Evolutionary conservation across 2,797 vertebrate species (phyloP), one percentile per base, ranked within the genome.

Genomic region (Ataeniobius toweri): DNA sequence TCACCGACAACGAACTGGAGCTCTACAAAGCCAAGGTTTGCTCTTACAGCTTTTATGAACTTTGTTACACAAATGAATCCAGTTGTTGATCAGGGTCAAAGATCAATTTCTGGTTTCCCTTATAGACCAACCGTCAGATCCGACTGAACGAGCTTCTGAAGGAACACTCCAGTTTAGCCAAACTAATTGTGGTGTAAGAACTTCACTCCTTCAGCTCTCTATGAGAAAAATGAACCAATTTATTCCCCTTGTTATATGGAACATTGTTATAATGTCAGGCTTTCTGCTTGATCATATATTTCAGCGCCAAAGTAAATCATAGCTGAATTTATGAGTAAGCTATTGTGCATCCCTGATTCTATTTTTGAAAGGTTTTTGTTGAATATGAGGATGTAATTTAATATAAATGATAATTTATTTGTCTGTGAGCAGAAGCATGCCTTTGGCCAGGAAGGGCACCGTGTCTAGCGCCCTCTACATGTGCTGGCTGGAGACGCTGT

Each of bases 1-100:
- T 99, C 95, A 99, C 98, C 1, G 98, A 99, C 93, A 98, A 99
- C 63, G 98, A 99, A 79, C 94, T 99, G 90, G 98, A 99, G 91
- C 96, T 99, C 75, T 98, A 98, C 94, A 98, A 95, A 90, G 97
- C 97, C 89, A 99, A 99, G 97, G 98, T 99, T 3, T 0, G 3
- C 18, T 22, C 26, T 2, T 10, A 24, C 53, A 7, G 1, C 10
- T 0, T 74, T 6, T 41, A 41, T 24, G 31, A 65, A 0, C 0
- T 10, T 6, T 9, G 0, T n/a, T n/a, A n/a, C n/a, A n/a, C n/a
- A n/a, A n/a, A n/a, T n/a, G n/a, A n/a, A n/a, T n/a, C n/a, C n/a
- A n/a, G n/a, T n/a, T n/a, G n/a, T n/a, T n/a, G n/a, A n/a, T n/a
- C n/a, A n/a, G n/a, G n/a, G n/a, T n/a, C 71, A 18, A 20, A 2